Base-by-base conservation (phyloP, 2,888 invertebrate species). In the Trypoxylon attenuatum region DNA sequence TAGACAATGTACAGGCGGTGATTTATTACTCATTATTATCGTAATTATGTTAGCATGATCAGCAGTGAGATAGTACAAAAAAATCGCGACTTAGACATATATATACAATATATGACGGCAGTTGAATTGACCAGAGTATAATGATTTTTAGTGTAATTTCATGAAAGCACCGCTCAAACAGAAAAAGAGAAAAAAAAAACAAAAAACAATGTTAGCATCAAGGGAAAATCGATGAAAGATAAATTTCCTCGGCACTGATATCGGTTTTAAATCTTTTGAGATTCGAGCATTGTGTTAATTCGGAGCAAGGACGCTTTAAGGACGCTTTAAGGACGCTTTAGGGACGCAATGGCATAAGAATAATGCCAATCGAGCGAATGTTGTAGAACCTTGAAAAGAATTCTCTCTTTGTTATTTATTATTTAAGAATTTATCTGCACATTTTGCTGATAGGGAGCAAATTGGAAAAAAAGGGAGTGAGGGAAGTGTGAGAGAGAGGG, bases 21-120 rank as follows among this genome's bases (percentile, higher is more conserved):
- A 54, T 73, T 60, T 63, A 73, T 68, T 59, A 53, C 69, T 74
- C 33, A 33, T 33, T 69, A 64, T 64, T 46, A 55, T 64, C 22
- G 51, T 71, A 66, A 63, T 60, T 63, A 45, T 39, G 62, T 59
- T 74, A 74, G 63, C 51, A 41, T 52, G 59, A 42, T 63, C 71
- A 71, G 69, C 61, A 53, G 64, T 61, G 69, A 64, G 23, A 74
- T 74, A 74, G 75, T 75, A 75, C 74, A 74, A 74, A 68, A 49
- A 41, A 33, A 57, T 23, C 59, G 33, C 50, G 51, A 16, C 39
- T 39, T 63, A 59, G 51, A 49, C 15, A n/a, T 18, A 18, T 15
- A 21, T n/a, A 33, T 33, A 33, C 13, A 16, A 22, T 18, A 19
- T 38, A 47, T 49, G 56, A 55, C 38, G 27, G 5, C 23, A 50